Evolutionary conservation across 2,113 vertebrate species (phyloP).

Genomic region (Salvelinus namaycush): DNA sequence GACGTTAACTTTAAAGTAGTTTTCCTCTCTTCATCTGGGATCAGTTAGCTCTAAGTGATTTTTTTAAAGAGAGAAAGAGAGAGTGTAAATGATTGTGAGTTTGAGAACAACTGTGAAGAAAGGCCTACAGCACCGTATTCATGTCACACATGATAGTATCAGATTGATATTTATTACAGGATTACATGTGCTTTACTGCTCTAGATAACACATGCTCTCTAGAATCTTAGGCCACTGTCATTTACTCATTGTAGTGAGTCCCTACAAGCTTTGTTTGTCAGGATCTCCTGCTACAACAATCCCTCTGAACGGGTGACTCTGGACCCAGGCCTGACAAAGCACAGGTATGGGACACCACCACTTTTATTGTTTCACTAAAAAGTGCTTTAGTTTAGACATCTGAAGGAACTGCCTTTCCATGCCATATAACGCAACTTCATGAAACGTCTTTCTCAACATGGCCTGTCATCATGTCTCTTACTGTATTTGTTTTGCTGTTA

Average conservation of each 20-base stretch:
- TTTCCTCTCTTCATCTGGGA: slow-evolving; percentile 18
- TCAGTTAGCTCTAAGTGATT: slow-evolving; percentile 11
- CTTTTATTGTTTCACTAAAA: too few species aligned
- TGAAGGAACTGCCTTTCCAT: not conserved
- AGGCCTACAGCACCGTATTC: not conserved
- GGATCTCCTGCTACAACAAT: slow-evolving; percentile 80
- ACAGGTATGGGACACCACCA: slow-evolving; percentile 75
- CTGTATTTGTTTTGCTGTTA: slow-evolving; percentile 43
- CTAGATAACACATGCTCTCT: not conserved
- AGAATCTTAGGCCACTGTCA: not conserved
- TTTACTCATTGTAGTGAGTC: slow-evolving; percentile 11
- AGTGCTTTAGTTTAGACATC: not conserved
- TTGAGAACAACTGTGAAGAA: slow-evolving; percentile 13
- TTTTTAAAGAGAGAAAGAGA: not conserved
- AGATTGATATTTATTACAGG: not conserved
- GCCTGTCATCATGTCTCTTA: slow-evolving; percentile 33
- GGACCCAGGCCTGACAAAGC: slow-evolving; percentile 76
- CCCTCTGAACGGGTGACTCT: slow-evolving; percentile 68
- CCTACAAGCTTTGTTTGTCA: slow-evolving; percentile 88
- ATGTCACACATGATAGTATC: not conserved
- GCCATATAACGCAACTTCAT: not conserved
- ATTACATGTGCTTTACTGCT: not conserved
- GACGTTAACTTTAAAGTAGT: slow-evolving; percentile 33
- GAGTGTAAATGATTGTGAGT: slow-evolving; percentile 11
- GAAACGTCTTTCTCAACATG: not conserved